Evolutionary conservation across 2,888 invertebrate species (phyloP), one percentile per base, ranked within the genome.

Genomic region (Nemoura dubitans): DNA sequence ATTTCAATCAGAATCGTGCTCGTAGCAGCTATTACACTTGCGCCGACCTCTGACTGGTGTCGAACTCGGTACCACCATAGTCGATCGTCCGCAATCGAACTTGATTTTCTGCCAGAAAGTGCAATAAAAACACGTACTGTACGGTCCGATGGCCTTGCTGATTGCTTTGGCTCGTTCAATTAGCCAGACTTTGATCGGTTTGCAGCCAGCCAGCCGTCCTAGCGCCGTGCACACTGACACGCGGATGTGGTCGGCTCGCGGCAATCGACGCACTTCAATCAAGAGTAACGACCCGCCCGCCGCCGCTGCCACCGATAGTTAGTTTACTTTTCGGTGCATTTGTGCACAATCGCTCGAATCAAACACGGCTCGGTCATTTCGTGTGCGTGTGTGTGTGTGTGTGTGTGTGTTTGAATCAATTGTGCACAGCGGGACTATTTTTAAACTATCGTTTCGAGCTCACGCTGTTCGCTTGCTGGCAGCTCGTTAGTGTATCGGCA

Each of bases 101-200:
- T 59, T 59, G 59, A 59, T 59, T 59, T 59, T 59, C 16, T 59
- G 59, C 59, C 59, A 59, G 59, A 59, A 59, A 59, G 59, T 59
- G 59, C 21, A 59, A 59, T 59, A 59, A 59, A n/a, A 59, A 59
- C 36, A 36, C 59, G n/a, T n/a, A n/a, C n/a, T n/a, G n/a, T n/a
- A 21, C 59, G 59, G 6, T 59, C 59, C 59, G 59, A 59, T 59
- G 59, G 59, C 59, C 59, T 59, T 59, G 59, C 59, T 59, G 59
- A 59, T 59, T 21, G 36, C 36, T 59, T 59, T 14, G 36, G 10
- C 36, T 36, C 59, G 10, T 36, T 36, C 36, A 36, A 36, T 6
- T 36, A 36, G 36, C 10, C 36, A 3, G 36, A 36, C 16, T 7
- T 21, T 59, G 59, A 59, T 59, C 21, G 59, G 59, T 59, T 59